Conservation (phyloP, 2,113 vertebrate species). For the Hemiscyllium ocellatum region DNA sequence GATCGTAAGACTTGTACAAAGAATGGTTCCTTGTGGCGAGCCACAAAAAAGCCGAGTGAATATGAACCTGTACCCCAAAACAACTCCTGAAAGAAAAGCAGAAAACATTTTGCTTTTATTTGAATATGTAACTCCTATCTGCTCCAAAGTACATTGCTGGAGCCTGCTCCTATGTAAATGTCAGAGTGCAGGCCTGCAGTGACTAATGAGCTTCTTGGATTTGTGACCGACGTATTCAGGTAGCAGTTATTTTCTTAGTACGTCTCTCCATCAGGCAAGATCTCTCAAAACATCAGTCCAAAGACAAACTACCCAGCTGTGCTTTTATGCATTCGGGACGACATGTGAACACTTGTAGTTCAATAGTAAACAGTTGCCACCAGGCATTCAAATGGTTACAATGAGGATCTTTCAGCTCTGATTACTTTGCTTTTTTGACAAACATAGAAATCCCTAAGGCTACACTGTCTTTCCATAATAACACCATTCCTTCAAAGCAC, state of each 20-base stretch:
- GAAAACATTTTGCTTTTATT: too few relatives aligned
- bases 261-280: neutral
- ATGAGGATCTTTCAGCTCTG: slow-evolving; percentile 1
- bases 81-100: too few relatives aligned
- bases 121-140: neutral
- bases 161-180: neutral
- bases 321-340: neutral
- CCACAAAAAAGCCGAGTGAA: neutral
- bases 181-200: neutral
- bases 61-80: neutral
- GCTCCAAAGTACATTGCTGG: neutral
- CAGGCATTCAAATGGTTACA: neutral
- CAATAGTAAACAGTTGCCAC: slow-evolving; percentile 25
- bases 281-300: neutral
- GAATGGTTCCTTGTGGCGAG: neutral
- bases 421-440: slow-evolving; percentile 21
- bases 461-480: neutral
- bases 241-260: neutral
- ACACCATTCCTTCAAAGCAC: neutral
- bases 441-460: slow-evolving; percentile 7
- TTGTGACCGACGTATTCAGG: neutral
- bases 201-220: neutral
- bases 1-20: neutral
- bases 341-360: slow-evolving; percentile 3
- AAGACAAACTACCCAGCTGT: neutral